A percentile compares a stretch with the other conserved stretches of the same genome.
Evolutionary conservation across 2,113 vertebrate species (phyloP).

Genomic region (Lophotis ruficrista): DNA sequence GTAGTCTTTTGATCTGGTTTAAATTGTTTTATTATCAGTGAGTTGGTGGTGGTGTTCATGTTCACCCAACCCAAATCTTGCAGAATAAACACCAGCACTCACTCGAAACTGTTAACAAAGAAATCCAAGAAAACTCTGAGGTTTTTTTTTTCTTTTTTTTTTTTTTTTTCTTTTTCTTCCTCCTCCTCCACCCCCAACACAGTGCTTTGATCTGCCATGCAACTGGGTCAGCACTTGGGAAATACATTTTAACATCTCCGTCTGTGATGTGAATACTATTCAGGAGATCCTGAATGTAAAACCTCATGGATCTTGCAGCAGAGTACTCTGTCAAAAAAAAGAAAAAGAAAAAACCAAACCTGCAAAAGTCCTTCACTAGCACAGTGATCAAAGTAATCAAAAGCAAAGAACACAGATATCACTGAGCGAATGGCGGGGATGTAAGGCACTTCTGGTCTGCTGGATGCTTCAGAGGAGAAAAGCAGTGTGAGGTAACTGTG

Average conservation of each 20-base stretch:
- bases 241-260: slow-evolving; percentile 50
- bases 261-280: neutral
- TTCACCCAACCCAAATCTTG: neutral
- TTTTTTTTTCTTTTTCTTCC: neutral
- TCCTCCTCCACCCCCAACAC: neutral
- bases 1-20: neutral
- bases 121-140: slow-evolving; percentile 27
- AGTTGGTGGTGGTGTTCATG: neutral
- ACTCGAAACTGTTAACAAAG: neutral
- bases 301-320: neutral
- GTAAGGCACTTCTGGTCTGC: neutral
- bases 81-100: neutral
- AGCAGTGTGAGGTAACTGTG: neutral
- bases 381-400: neutral
- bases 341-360: neutral
- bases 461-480: neutral
- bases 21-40: neutral
- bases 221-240: slow-evolving; percentile 61
- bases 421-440: too few relatives aligned
- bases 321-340: neutral
- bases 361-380: neutral
- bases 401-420: neutral
- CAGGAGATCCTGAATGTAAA: slow-evolving; percentile 33
- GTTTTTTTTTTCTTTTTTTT: neutral
- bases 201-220: slow-evolving; percentile 62